Evolutionary conservation across 2,888 invertebrate genomes (phyloP).

Genomic region (Drosophila melanosoma): DNA sequence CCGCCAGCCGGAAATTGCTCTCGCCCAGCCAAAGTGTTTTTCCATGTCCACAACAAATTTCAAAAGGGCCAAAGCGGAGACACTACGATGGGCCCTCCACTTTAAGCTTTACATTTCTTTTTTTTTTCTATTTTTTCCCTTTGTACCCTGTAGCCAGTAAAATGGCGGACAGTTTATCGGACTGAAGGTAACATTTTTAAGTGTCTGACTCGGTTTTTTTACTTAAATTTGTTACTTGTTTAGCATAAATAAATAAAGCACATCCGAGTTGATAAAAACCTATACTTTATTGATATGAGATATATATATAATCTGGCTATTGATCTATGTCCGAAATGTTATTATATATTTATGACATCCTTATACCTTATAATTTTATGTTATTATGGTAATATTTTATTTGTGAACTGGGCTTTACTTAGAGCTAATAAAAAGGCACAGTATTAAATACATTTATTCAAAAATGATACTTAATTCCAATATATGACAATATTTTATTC

Average conservation of each 20-base stretch:
- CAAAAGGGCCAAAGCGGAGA: not conserved
- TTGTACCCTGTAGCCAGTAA: constrained; percentile 10
- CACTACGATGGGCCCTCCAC: constrained; percentile 1
- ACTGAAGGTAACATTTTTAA: not conserved
- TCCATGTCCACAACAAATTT: constrained; percentile 47
- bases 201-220: not conserved
- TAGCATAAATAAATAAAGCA: not conserved
- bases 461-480: not conserved
- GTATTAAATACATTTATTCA: not conserved
- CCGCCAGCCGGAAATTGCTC: constrained; percentile 69
- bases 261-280: not conserved
- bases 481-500: not conserved
- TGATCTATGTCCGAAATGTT: not conserved
- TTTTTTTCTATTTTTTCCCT: constrained; percentile 3
- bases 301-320: not conserved
- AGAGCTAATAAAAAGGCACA: not conserved
- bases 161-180: not conserved
- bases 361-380: not conserved
- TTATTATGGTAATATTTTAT: not conserved
- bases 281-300: not conserved
- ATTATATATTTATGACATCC: not conserved
- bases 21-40: constrained; percentile 59
- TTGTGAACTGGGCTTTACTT: no score
- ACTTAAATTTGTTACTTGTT: not conserved
- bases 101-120: not conserved